phyloP scores from a whole-genome alignment of 2,113 vertebrate species.

The Nerophis lumbriciformis region DNA sequence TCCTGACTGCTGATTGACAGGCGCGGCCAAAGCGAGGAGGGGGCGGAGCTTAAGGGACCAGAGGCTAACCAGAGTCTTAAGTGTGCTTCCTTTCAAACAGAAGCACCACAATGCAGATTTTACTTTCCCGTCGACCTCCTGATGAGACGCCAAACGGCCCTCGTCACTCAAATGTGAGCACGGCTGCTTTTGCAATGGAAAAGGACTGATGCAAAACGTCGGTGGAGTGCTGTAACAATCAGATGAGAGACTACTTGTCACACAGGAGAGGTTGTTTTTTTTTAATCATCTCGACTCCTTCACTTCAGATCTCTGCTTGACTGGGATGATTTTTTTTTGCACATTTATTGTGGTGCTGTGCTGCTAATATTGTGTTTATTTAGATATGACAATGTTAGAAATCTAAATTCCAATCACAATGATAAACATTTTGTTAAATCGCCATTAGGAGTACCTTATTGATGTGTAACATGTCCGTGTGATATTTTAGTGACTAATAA shows the following conservation, averaged over 20 bases:
- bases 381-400: too few species aligned
- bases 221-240: slow-evolving; percentile 24
- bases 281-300: not conserved
- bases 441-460: too few species aligned
- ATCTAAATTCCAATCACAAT: too few species aligned
- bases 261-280: not conserved
- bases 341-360: too few species aligned
- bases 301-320: not conserved
- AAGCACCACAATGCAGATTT: slow-evolving; percentile 23
- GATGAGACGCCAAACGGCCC: slow-evolving; percentile 10
- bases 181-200: slow-evolving; percentile 17
- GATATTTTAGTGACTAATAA: too few species aligned
- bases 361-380: too few species aligned
- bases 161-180: slow-evolving; percentile 6
- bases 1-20: too few species aligned
- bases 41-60: not conserved
- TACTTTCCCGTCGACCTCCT: slow-evolving; percentile 9
- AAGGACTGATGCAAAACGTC: slow-evolving; percentile 25
- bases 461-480: too few species aligned
- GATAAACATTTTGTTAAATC: too few species aligned
- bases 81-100: not conserved
- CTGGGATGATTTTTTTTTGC: too few species aligned
- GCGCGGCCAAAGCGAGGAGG: too few species aligned
- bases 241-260: slow-evolving; percentile 14
- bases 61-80: not conserved